These are phyloP conservation scores for Apotomis capreana DNA, from an alignment of 2,888 invertebrate species.

Conservation along the genomic window DNA sequence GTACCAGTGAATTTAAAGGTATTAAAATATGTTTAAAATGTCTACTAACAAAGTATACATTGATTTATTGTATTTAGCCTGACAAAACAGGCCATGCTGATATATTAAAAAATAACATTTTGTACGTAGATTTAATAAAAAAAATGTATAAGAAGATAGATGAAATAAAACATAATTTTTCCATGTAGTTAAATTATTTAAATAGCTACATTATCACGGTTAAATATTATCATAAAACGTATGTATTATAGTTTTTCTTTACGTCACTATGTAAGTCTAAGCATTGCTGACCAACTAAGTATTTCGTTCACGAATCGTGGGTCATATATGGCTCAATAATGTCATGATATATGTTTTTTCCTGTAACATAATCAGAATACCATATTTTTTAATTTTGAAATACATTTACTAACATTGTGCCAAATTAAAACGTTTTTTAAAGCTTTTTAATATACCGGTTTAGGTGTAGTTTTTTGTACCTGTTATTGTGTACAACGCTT, in stretches of 20 bases:
- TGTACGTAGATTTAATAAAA: no score
- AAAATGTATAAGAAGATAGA: no score
- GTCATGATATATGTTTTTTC: not conserved
- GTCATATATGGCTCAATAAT: no score
- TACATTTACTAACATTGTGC: slow-evolving; percentile 62
- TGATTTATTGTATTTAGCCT: not conserved
- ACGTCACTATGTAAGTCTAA: not conserved
- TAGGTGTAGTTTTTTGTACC: slow-evolving; percentile 45
- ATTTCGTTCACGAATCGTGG: not conserved
- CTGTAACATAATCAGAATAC: not conserved
- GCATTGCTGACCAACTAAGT: not conserved
- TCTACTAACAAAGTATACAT: slow-evolving; percentile 11
- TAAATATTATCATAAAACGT: not conserved
- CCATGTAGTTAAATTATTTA: no score
- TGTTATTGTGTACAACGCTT: slow-evolving; percentile 52
- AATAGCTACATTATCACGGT: no score
- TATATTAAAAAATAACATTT: not conserved
- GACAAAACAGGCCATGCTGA: not conserved
- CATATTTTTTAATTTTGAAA: slow-evolving; percentile 4
- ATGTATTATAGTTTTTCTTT: not conserved
- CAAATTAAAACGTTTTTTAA: slow-evolving; percentile 56
- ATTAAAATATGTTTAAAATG: slow-evolving; percentile 15
- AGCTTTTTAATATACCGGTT: slow-evolving; percentile 51
- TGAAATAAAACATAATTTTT: no score
- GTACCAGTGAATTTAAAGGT: slow-evolving; percentile 25